Base-by-base conservation (phyloP, 2,113 vertebrate genomes). In the Lepus americanus region DNA sequence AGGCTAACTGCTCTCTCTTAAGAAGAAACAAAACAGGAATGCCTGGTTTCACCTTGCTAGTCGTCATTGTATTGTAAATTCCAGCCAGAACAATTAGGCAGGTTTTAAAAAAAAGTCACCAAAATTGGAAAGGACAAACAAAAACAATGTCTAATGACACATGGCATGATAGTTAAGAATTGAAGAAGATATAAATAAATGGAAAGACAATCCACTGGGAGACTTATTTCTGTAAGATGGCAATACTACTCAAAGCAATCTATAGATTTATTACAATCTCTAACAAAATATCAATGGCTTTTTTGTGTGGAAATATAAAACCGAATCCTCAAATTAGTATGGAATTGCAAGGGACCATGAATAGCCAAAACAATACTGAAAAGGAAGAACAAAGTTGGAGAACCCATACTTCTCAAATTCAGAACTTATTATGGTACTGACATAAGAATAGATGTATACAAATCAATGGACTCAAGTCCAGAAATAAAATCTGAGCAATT, bases 51-150 rank as follows among this genome's bases (percentile, higher is more conserved):
- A 33, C 31, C 27, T 7, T 59, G 11, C 36, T 20, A 67, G 39
- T 49, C 29, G 49, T n/a, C 11, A 44, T 3, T 33, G 22, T 59
- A 53, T 27, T 66, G 1, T 19, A 74, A 61, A n/a, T 19, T 88
- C n/a, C 44, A 64, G 13, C 51, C 39, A 88, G 78, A 89, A 67
- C 31, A 77, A 84, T 83, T 83, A 61, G 22, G 19, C 39, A 83
- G 44, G 44, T 44, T 44, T 44, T 61, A 14, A 10, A 14, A 49
- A 36, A 74, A 61, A 76, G 19, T 5, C 69, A 77, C 31, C 44
- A 16, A 83, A 88, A 88, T 27, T 20, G 69, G 59, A 89, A 77
- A 88, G 83, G 33, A 53, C 63, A n/a, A 93, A 92, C 49, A 33
- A 39, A 73, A 87, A 74, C 59, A 66, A 53, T 39, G 14, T 81